Percentiles rank a stretch among this genome's conserved stretches.
phyloP scores from a whole-genome alignment of 2,113 vertebrate genomes.

The Zonotrichia leucophrys region DNA sequence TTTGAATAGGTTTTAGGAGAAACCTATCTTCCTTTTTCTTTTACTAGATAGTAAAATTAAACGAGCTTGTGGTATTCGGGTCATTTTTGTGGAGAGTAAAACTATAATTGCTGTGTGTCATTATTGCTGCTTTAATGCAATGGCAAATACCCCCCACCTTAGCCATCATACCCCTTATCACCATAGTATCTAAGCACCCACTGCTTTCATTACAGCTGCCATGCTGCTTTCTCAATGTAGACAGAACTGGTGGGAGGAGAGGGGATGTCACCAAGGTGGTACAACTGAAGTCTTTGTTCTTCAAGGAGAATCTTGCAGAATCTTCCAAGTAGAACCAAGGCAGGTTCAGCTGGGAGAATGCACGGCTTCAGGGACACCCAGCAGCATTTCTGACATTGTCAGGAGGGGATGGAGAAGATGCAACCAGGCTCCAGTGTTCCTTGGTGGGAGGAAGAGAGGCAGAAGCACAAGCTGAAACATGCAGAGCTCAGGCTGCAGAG shows the following conservation, averaged over 20 bases:
- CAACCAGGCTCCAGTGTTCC: rapidly evolving
- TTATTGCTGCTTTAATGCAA: not conserved
- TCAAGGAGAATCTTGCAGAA: not conserved
- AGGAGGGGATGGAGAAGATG: rapidly evolving
- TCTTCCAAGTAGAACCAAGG: not conserved
- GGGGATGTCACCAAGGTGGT: rapidly evolving
- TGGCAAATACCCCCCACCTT: not conserved
- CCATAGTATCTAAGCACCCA: not conserved
- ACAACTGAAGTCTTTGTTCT: not conserved
- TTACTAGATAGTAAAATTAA: not conserved
- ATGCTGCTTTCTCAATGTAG: not conserved
- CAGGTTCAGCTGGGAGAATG: not conserved
- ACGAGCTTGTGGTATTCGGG: not conserved
- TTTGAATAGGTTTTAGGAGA: not conserved
- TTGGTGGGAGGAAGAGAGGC: rapidly evolving
- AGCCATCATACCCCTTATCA: not conserved
- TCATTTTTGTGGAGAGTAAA: not conserved
- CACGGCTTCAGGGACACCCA: rapidly evolving
- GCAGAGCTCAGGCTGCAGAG: not conserved
- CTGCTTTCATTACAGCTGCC: not conserved
- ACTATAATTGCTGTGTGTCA: not conserved
- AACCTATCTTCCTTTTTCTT: not conserved
- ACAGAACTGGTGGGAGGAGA: not conserved
- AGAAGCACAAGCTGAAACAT: not conserved
- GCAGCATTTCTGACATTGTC: rapidly evolving